Base-by-base conservation (phyloP, 1,140 invertebrate species). In the Papilio aristodemus region DNA sequence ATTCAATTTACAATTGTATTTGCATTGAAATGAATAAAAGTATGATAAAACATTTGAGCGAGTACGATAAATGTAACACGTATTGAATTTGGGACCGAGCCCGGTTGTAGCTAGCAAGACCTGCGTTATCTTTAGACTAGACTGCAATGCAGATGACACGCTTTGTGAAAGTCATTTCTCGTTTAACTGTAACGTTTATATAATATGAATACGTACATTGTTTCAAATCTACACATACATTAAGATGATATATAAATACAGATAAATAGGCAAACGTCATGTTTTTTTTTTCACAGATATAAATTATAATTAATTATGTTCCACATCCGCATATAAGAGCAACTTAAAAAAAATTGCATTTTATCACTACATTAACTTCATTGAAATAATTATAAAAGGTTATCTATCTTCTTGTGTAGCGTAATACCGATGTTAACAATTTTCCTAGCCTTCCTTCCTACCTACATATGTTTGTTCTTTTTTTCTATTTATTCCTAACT, bases 81-180 rank as follows among this genome's bases (percentile, higher is more conserved):
- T 32, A 6, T 32, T 32, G 58, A 57, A 76, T 75, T 83, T 83
- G 81, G 79, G 79, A 71, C 74, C 66, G 76, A 73, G 79, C 79
- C 81, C 79, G 74, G 57, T 46, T 39, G 19, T 32, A 58, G 71
- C 58, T 43, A 68, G 59, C 50, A 63, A 75, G 76, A 78, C 76
- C 74, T 72, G 71, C 67, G 72, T 81, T 83, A 83, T 83, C 81
- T 83, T 81, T 83, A 83, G 80, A 80, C 73, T 83, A 83, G 80
- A 80, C 73, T 68, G 70, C 74, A 69, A 69, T 72, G 60, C 71
- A 77, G 79, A 81, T 77, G 81, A 75, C 78, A 78, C 74, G 39
- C 38, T 70, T 72, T 43, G 36, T 71, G 75, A 83, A 83, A 79
- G 77, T 83, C 80, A 83, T 62, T 17, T 4, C 32, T 4, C 36